These are phyloP conservation scores for Cossypha caffra DNA, from an alignment of 2,797 vertebrate species.

Conservation along the genomic window DNA sequence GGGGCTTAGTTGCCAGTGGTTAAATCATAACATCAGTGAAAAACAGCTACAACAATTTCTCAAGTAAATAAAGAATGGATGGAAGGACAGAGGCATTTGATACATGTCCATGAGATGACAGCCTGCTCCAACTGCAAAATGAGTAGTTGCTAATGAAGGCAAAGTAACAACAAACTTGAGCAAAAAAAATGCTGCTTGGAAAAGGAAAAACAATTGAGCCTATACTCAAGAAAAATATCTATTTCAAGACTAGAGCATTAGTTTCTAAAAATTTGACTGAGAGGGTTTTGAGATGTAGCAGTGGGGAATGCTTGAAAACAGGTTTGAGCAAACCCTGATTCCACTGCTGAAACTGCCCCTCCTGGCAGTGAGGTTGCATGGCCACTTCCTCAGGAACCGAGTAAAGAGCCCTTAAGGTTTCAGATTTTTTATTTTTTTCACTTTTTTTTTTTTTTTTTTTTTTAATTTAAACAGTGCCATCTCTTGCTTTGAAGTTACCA, in stretches of 20 bases:
- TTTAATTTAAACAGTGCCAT: not conserved
- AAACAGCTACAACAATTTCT: not conserved
- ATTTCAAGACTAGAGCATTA: not conserved
- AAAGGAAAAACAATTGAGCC: not conserved
- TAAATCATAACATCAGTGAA: not conserved
- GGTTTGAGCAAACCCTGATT: not conserved
- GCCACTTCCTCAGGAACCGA: not conserved
- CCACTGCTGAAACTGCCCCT: not conserved
- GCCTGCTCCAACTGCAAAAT: not conserved
- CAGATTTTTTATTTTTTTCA: not conserved
- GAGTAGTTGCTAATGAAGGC: not conserved
- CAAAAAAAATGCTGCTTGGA: not conserved
- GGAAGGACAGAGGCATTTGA: not conserved
- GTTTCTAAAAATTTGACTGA: not conserved
- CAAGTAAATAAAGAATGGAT: not conserved
- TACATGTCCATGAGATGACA: accelerated
- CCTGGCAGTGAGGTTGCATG: not conserved
- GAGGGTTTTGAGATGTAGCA: not conserved
- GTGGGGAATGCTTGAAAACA: not conserved
- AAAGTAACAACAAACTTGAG: not conserved
- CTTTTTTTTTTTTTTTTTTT: not conserved
- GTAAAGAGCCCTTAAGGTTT: not conserved
- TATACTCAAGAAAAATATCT: not conserved
- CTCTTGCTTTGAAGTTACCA: not conserved
- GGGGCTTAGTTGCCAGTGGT: accelerated